Conservation (phyloP, 2,797 vertebrate species). For the Peromyscus eremicus region DNA sequence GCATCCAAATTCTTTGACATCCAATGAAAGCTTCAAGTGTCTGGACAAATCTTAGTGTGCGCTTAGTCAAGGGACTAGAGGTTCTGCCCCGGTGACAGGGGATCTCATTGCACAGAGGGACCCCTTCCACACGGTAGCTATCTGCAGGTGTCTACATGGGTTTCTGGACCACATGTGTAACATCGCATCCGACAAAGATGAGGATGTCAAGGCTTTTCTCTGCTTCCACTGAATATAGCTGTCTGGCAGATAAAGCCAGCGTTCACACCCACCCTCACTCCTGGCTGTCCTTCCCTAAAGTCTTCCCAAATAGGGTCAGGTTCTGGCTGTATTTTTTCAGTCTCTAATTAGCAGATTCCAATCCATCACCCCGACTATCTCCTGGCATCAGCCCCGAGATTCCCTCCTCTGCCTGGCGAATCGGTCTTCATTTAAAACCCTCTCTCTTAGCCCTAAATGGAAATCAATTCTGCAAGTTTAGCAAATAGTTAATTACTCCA, state of each 20-base stretch:
- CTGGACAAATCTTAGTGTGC: not conserved
- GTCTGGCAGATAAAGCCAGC: constrained; percentile 80
- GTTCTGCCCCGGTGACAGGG: fast-evolving
- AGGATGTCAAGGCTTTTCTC: constrained; percentile 41
- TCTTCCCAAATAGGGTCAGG: constrained; percentile 86
- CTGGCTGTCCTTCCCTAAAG: constrained; percentile 84
- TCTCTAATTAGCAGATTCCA: constrained; percentile 92
- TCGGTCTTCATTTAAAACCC: constrained; percentile 95
- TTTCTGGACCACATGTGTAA: not conserved
- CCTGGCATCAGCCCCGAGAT: constrained; percentile 90
- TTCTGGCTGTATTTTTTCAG: constrained; percentile 89
- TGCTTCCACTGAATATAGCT: constrained; percentile 68
- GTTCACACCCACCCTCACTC: constrained; percentile 73
- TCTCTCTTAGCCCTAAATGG: constrained; percentile 94
- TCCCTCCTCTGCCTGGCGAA: constrained; percentile 90
- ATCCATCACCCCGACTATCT: constrained; percentile 93
- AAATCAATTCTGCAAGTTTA: constrained; percentile 97
- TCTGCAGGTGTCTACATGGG: not conserved
- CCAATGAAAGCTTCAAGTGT: not conserved
- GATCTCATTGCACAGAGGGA: not conserved
- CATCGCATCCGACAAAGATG: not conserved
- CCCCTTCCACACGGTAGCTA: not conserved
- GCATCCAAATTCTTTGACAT: constrained; percentile 42
- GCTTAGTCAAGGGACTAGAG: not conserved
- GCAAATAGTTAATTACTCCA: constrained; percentile 97